Conservation (phyloP, 2,113 vertebrate species). For the Erpornis zantholeuca region DNA sequence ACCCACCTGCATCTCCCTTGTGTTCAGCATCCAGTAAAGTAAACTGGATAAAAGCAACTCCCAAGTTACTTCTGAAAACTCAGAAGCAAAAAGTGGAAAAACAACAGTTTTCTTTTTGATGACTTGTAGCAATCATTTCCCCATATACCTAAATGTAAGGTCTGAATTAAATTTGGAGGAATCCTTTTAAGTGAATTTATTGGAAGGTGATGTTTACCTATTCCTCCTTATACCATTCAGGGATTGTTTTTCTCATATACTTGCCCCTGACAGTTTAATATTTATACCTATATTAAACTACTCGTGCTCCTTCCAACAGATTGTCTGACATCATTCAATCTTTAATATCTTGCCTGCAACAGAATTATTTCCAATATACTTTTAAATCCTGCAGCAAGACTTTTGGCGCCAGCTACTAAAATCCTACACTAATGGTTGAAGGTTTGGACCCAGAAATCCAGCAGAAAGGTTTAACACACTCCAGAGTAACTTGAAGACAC, state of each 20-base stretch:
- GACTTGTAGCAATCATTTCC: neutral
- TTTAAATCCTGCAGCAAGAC: neutral
- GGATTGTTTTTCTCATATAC: neutral
- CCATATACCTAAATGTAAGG: neutral
- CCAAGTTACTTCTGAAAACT: neutral
- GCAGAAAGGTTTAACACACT: neutral
- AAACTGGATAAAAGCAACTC: neutral
- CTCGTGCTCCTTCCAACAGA: neutral
- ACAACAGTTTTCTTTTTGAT: neutral
- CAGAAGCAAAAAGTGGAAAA: neutral
- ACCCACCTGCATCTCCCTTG: neutral
- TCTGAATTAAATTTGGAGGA: neutral
- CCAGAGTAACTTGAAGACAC: neutral
- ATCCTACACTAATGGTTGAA: neutral
- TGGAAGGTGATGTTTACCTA: neutral
- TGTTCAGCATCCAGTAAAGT: neutral
- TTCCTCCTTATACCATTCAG: neutral
- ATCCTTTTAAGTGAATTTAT: neutral
- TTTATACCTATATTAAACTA: neutral
- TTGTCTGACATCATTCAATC: neutral
- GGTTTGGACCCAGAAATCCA: neutral
- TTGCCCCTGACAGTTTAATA: constrained; percentile 11
- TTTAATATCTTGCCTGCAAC: neutral
- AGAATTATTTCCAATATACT: neutral
- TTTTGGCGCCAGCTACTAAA: neutral